Conservation (phyloP, 2,888 invertebrate species). For the Prosapia bicincta region DNA sequence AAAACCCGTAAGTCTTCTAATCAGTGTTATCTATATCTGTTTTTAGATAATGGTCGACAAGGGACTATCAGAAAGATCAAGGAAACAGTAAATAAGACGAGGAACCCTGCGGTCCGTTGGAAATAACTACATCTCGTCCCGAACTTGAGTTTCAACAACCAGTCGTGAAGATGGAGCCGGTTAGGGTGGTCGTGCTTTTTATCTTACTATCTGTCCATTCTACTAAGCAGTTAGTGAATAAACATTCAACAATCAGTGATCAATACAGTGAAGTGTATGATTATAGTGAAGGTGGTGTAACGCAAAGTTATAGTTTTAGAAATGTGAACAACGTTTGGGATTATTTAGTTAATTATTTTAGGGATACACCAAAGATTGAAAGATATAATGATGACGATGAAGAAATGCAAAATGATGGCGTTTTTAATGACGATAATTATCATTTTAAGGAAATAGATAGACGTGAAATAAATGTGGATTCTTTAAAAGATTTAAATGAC, state of each 20-base stretch:
- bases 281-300: not conserved
- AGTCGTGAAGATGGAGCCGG: not conserved
- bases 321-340: not conserved
- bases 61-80: not conserved
- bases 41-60: not conserved
- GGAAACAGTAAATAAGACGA: not conserved
- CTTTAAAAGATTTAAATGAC: slow-evolving; percentile 10
- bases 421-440: not conserved
- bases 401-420: not conserved
- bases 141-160: not conserved
- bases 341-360: not conserved
- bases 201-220: not conserved
- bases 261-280: not conserved
- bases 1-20: not conserved
- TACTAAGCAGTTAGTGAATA: not conserved
- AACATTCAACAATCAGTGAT: not conserved
- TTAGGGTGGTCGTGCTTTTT: not conserved
- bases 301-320: not conserved
- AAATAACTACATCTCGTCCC: not conserved
- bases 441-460: not conserved
- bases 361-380: not conserved
- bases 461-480: not conserved
- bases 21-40: not conserved
- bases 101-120: not conserved
- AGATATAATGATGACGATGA: not conserved